Conservation (phyloP, 2,113 vertebrate genomes). For the Puffinus mauretanicus region DNA sequence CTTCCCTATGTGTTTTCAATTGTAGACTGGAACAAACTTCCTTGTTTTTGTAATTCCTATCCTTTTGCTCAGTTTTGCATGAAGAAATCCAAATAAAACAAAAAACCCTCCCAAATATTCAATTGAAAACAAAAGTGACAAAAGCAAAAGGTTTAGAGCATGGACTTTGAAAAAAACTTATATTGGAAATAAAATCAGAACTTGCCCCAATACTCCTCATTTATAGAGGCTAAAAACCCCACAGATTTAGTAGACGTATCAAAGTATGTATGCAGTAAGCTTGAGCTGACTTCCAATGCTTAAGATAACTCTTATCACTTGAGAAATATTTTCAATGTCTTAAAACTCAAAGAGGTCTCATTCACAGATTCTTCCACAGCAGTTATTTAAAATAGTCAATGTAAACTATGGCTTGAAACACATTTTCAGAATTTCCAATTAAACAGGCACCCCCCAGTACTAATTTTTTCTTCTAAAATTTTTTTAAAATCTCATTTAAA, state of each 20-base stretch:
- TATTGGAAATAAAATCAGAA: neutral
- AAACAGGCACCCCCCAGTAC: neutral
- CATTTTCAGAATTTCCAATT: neutral
- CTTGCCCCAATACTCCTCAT: fast-evolving
- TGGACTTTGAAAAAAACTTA: fast-evolving
- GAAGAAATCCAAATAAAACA: neutral
- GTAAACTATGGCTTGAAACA: neutral
- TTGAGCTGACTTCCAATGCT: neutral
- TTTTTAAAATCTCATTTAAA: neutral
- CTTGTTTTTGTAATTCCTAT: neutral
- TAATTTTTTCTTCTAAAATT: neutral
- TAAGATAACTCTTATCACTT: neutral
- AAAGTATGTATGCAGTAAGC: neutral
- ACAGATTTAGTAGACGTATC: neutral
- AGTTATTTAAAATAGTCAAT: fast-evolving
- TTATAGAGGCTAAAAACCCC: neutral
- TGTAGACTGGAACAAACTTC: neutral
- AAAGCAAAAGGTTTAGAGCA: neutral
- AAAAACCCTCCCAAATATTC: neutral
- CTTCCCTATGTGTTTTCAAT: neutral
- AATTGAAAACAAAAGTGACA: neutral
- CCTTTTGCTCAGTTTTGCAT: neutral
- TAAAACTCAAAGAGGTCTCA: neutral
- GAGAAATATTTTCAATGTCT: neutral
- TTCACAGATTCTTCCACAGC: neutral